phyloP scores from a whole-genome alignment of 2,888 invertebrate genomes.

The Eristalis intricaria region DNA sequence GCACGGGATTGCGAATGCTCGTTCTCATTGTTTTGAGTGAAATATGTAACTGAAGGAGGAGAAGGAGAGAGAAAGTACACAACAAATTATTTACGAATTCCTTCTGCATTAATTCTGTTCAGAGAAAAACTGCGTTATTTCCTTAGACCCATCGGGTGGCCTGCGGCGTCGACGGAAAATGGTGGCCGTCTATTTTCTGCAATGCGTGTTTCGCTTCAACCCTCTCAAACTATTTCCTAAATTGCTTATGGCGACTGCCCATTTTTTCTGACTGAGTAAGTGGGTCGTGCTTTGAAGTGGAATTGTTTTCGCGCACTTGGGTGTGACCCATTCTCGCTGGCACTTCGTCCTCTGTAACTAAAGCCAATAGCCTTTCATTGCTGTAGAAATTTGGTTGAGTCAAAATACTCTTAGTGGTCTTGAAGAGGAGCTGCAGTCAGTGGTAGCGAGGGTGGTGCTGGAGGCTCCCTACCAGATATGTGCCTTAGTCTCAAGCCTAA shows the following conservation, averaged over 20 bases:
- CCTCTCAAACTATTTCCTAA: background rate
- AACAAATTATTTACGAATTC: too few species aligned
- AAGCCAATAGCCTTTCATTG: background rate
- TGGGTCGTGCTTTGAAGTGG: background rate
- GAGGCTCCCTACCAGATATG: too few species aligned
- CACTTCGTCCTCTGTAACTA: background rate
- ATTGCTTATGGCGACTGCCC: background rate
- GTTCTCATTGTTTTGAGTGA: background rate
- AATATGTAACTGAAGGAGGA: background rate
- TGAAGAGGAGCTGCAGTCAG: background rate
- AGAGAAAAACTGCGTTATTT: too few species aligned
- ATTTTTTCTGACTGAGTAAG: background rate
- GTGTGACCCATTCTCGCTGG: background rate
- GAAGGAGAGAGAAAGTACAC: too few species aligned
- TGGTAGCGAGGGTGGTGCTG: too few species aligned
- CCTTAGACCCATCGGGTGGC: too few species aligned
- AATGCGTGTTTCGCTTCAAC: background rate
- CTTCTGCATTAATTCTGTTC: too few species aligned
- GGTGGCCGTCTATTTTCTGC: background rate
- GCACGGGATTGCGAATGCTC: background rate
- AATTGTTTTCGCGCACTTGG: background rate
- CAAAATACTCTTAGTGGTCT: background rate
- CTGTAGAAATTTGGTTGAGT: background rate
- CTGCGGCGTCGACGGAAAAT: too few species aligned
- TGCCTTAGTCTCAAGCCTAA: too few species aligned